Evolutionary conservation across 2,797 vertebrate species (phyloP).

Genomic region (Falco novaeseelandiae): DNA sequence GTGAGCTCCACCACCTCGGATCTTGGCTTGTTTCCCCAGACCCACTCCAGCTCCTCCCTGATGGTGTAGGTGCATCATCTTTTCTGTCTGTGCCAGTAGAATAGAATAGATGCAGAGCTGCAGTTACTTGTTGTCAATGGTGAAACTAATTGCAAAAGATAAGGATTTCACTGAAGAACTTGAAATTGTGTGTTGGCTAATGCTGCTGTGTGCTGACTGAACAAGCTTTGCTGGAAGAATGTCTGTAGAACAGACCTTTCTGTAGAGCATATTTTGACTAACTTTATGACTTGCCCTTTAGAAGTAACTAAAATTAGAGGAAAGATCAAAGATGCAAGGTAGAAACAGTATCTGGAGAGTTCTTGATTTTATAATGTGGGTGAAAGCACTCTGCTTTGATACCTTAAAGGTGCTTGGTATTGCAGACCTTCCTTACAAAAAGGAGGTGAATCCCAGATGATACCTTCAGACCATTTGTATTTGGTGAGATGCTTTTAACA

Average conservation of each 20-base stretch:
- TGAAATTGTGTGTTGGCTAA: background rate
- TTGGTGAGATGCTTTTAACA: constrained; percentile 34
- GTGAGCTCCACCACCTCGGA: rapidly evolving
- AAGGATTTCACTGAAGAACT: background rate
- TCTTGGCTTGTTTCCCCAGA: rapidly evolving
- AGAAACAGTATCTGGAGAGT: background rate
- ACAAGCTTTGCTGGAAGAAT: background rate
- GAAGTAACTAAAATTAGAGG: constrained; percentile 28
- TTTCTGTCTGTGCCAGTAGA: background rate
- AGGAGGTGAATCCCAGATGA: constrained; percentile 11
- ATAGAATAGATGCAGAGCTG: background rate
- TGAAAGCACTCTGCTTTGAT: constrained; percentile 24
- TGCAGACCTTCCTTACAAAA: background rate
- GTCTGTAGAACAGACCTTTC: background rate
- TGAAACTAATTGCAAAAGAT: background rate
- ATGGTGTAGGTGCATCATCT: background rate
- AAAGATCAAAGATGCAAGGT: constrained; percentile 28
- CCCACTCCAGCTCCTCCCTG: background rate
- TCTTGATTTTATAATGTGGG: background rate
- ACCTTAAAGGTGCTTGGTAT: background rate
- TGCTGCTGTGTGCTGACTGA: background rate
- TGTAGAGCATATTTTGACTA: background rate
- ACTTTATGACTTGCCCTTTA: background rate
- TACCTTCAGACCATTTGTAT: constrained; percentile 11
- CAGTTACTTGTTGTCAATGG: background rate